Conservation (phyloP, 1,140 invertebrate species). For the Polyergus mexicanus region DNA sequence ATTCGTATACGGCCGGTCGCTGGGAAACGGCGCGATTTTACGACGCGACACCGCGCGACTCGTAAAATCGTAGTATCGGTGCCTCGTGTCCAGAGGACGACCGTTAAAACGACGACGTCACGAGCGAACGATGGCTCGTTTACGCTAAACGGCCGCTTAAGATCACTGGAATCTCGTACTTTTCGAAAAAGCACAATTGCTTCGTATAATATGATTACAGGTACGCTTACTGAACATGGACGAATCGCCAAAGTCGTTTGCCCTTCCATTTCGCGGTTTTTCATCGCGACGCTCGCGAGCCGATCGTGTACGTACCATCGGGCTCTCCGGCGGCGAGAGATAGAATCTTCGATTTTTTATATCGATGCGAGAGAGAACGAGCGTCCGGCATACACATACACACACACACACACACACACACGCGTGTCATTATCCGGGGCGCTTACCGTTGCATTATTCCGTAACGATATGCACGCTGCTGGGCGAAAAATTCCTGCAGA, state of each 20-base stretch:
- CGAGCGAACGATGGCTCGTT: constrained; percentile 9
- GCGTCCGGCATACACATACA: constrained; percentile 10
- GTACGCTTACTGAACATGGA: constrained; percentile 12
- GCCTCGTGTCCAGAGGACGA: constrained; percentile 2
- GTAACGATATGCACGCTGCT: constrained; percentile 79
- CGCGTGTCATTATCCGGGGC: constrained; percentile 62
- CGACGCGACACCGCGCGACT: no score
- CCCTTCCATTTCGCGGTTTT: constrained; percentile 33
- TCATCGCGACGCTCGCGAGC: constrained; percentile 22
- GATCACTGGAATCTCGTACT: not conserved
- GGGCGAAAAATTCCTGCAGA: constrained; percentile 75
- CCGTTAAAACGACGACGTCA: constrained; percentile 38
- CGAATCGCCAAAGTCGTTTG: constrained; percentile 8
- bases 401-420: constrained; percentile 7
- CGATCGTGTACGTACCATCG: constrained; percentile 2
- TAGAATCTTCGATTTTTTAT: constrained; percentile 54
- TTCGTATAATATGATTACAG: constrained; percentile 14
- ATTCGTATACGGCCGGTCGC: not conserved
- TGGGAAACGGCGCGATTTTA: constrained; percentile 46
- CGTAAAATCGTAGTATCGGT: constrained; percentile 46
- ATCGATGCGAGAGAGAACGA: not conserved
- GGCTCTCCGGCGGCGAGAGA: constrained; percentile 11
- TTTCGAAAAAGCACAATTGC: not conserved
- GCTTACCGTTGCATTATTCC: constrained; percentile 75
- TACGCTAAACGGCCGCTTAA: not conserved